Evolutionary conservation across 2,888 invertebrate species (phyloP), one percentile per base, ranked within the genome.

Genomic region (Chalcosyrphus nemorum): DNA sequence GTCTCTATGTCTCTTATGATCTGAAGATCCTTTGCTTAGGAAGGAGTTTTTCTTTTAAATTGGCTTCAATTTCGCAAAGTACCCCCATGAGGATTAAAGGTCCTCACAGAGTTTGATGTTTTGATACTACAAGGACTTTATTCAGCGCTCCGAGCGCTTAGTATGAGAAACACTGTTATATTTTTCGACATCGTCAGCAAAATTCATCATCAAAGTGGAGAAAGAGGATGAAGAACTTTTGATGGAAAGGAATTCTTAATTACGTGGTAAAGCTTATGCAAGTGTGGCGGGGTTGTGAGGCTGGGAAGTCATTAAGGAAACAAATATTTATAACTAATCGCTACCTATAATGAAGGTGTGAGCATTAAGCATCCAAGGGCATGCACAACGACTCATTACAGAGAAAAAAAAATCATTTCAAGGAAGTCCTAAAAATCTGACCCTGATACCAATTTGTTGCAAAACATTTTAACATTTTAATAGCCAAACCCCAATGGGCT

Each of bases 41-140:
- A 17, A 61, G 59, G 11, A 13, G 4, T 38, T n/a, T 35, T 35
- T 35, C n/a, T n/a, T 35, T 35, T 77, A 70, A 77, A 77, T 70
- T 54, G 52, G 59, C 61, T 61, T 61, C 76, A 77, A 70, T 77
- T 70, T 77, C 27, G 11, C 27, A 38, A 38, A 63, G 71, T 56
- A 56, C 77, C 61, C 77, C 47, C 63, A 21, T 45, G 77, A 71
- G 77, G 21, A 54, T 77, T 68, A 59, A 59, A 76, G 68, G 59
- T 57, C 17, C 61, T 54, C 43, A 52, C 45, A 52, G 61, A 21
- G 4, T 38, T 54, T 74, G 29, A 50, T 65, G 50, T 50, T 65
- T 50, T 50, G 32, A 50, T 35, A 19, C 41, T n/a, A 61, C 27
- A 11, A 32, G 1, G 15, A 63, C 5, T 29, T 15, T 17, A n/a